Conservation (phyloP, 2,888 invertebrate genomes). For the Piscicola geometra region DNA sequence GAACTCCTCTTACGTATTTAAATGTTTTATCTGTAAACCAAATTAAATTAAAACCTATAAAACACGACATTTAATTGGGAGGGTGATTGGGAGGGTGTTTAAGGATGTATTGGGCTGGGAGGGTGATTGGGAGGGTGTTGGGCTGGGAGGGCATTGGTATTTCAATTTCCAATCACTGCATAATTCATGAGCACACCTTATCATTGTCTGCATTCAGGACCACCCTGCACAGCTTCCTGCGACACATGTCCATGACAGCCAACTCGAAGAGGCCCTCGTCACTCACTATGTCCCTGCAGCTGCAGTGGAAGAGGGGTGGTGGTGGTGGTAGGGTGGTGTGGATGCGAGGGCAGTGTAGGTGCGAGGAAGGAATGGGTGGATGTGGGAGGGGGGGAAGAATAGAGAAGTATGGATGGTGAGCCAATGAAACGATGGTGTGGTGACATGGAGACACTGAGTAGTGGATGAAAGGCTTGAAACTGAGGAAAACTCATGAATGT, state of each 20-base stretch:
- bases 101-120: too few relatives aligned
- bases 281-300: slow-evolving; percentile 26
- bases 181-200: slow-evolving; percentile 33
- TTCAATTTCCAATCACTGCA: too few relatives aligned
- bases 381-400: neutral
- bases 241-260: slow-evolving; percentile 28
- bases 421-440: neutral
- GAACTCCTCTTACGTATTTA: too few relatives aligned
- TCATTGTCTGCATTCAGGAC: slow-evolving; percentile 20
- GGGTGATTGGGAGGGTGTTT: too few relatives aligned
- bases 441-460: neutral
- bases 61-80: too few relatives aligned
- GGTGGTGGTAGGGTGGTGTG: neutral
- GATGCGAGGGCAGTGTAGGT: neutral
- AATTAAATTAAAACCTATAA: too few relatives aligned
- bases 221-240: slow-evolving; percentile 31
- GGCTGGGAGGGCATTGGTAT: too few relatives aligned
- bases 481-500: neutral
- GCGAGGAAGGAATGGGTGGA: neutral
- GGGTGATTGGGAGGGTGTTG: too few relatives aligned
- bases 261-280: slow-evolving; percentile 33
- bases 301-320: neutral
- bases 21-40: too few relatives aligned
- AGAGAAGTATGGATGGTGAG: neutral
- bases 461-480: neutral